Percentiles rank a stretch among this genome's conserved stretches.
Evolutionary conservation across 37 sponge, comb jelly and placozoan genomes (phyloP).

Genomic region (Haliclona indistincta): DNA sequence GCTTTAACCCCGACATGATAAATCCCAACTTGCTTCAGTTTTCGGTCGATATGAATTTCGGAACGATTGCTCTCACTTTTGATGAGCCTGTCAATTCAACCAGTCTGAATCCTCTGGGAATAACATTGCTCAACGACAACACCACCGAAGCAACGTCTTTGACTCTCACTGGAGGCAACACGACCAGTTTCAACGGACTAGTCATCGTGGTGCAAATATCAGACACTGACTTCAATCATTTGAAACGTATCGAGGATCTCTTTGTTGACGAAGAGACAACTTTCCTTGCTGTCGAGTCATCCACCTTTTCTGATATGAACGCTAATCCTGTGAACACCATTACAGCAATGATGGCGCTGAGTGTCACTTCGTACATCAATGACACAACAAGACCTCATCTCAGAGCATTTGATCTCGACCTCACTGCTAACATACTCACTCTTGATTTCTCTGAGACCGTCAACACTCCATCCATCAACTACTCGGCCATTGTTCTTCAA

Average conservation of each 20-base stretch:
- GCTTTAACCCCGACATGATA: constrained; percentile 48
- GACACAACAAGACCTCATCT: constrained; percentile 81
- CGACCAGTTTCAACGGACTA: constrained; percentile 65
- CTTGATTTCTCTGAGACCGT: constrained; percentile 88
- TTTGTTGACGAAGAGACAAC: constrained; percentile 35
- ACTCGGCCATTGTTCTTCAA: constrained; percentile 79
- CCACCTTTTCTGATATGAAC: constrained; percentile 72
- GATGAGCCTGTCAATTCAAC: constrained; percentile 83
- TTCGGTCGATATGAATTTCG: constrained; percentile 57
- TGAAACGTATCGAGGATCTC: constrained; percentile 71
- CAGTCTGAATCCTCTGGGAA: constrained; percentile 51
- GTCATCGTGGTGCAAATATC: constrained; percentile 47
- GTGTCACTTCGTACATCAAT: constrained; percentile 41
- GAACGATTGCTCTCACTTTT: constrained; percentile 71
- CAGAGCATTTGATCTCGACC: constrained; percentile 61
- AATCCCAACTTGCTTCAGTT: constrained; percentile 53
- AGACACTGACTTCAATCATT: constrained; percentile 54
- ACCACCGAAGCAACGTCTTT: not conserved
- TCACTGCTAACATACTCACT: constrained; percentile 63
- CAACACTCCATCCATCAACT: constrained; percentile 58
- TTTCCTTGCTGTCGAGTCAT: constrained; percentile 35
- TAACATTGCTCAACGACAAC: constrained; percentile 51
- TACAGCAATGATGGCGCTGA: constrained; percentile 19
- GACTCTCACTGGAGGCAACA: constrained; percentile 74
- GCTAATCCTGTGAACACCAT: constrained; percentile 60